Evolutionary conservation across 1,140 invertebrate genomes (phyloP).

Genomic region (Drosophila mauritiana): DNA sequence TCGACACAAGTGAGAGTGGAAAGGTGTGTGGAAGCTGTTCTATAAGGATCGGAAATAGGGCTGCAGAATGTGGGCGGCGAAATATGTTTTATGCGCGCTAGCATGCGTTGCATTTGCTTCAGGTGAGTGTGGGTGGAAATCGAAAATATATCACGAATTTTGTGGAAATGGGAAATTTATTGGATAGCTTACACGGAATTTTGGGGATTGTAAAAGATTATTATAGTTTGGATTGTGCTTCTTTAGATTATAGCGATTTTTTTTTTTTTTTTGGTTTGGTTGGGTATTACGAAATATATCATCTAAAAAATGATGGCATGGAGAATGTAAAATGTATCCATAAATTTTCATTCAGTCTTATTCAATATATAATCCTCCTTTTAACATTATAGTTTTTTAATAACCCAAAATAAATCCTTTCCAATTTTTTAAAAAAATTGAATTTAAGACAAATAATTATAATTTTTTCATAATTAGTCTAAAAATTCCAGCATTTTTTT

Average conservation of each 20-base stretch:
- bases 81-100: slow-evolving; percentile 70
- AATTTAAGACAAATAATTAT: too few species aligned
- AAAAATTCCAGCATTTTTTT: too few species aligned
- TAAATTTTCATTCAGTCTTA: too few species aligned
- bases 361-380: neutral
- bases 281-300: too few species aligned
- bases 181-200: neutral
- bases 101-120: slow-evolving; percentile 60
- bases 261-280: too few species aligned
- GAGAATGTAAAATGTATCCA: too few species aligned
- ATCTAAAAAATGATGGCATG: too few species aligned
- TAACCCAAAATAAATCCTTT: too few species aligned
- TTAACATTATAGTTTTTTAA: too few species aligned
- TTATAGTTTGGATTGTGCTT: neutral
- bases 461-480: too few species aligned
- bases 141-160: neutral
- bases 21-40: slow-evolving; percentile 50
- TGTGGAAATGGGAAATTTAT: slow-evolving; percentile 17
- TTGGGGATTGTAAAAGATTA: neutral
- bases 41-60: slow-evolving; percentile 34
- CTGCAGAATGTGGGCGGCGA: slow-evolving; percentile 63
- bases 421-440: too few species aligned
- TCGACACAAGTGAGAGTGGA: slow-evolving; percentile 41
- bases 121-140: slow-evolving; percentile 63
- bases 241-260: too few species aligned